Conservation (phyloP, 2,888 invertebrate species). For the Villa cingulata region DNA sequence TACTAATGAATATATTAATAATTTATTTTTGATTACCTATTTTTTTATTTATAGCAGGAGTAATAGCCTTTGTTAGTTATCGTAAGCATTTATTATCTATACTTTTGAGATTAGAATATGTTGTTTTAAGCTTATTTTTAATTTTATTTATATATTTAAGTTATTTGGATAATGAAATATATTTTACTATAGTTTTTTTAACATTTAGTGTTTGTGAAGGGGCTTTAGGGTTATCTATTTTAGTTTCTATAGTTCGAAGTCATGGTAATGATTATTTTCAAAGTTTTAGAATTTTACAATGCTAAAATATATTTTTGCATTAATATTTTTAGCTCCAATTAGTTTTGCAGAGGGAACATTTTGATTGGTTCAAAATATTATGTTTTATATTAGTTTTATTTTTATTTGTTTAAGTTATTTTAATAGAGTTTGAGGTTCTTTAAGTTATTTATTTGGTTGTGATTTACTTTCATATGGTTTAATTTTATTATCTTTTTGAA, state of each 20-base stretch:
- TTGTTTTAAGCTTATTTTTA: slow-evolving; percentile 44
- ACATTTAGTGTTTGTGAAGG: slow-evolving; percentile 51
- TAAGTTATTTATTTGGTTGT: slow-evolving; percentile 38
- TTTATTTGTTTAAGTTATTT: slow-evolving; percentile 36
- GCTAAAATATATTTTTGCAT: slow-evolving; percentile 42
- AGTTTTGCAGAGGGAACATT: slow-evolving; percentile 40
- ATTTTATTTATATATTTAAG: slow-evolving; percentile 38
- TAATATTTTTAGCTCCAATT: slow-evolving; percentile 40
- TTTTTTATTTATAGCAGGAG: slow-evolving; percentile 39
- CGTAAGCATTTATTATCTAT: slow-evolving; percentile 46
- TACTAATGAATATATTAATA: slow-evolving; percentile 37
- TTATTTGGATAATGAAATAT: slow-evolving; percentile 38
- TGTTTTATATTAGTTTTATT: slow-evolving; percentile 40
- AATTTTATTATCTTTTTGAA: slow-evolving; percentile 45
- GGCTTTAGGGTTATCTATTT: slow-evolving; percentile 47
- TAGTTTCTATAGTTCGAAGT: slow-evolving; percentile 46
- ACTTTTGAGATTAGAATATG: slow-evolving; percentile 47
- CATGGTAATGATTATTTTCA: slow-evolving; percentile 52
- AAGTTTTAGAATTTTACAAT: slow-evolving; percentile 44
- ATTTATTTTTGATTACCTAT: slow-evolving; percentile 37
- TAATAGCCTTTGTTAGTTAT: slow-evolving; percentile 42
- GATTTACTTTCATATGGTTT: slow-evolving; percentile 42
- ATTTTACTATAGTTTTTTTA: slow-evolving; percentile 48
- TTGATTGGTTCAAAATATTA: slow-evolving; percentile 41
- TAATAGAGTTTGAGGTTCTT: slow-evolving; percentile 31